Evolutionary conservation across 2,113 vertebrate species (phyloP).

Genomic region (Malurus melanocephalus): DNA sequence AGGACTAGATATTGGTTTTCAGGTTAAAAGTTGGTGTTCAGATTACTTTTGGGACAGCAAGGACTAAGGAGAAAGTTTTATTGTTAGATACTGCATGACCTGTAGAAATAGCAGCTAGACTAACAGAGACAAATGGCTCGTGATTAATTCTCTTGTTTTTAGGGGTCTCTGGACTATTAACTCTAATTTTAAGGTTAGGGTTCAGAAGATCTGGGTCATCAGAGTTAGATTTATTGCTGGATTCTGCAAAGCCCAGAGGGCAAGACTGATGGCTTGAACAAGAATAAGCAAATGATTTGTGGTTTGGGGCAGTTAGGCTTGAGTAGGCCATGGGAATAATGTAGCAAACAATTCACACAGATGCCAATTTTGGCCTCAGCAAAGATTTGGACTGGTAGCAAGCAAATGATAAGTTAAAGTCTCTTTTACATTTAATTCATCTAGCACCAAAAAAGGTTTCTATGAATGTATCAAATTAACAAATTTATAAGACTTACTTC

Average conservation of each 20-base stretch:
- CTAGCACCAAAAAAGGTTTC: not conserved
- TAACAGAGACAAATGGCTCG: constrained; percentile 32
- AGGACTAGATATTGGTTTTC: not conserved
- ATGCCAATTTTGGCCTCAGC: constrained; percentile 28
- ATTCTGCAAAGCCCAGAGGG: constrained; percentile 62
- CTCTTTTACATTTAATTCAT: not conserved
- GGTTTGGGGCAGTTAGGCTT: constrained; percentile 21
- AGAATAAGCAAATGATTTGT: constrained; percentile 60
- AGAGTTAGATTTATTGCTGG: constrained; percentile 56
- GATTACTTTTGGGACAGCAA: not conserved
- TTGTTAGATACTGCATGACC: not conserved
- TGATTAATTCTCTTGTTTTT: constrained; percentile 36
- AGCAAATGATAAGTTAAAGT: not conserved
- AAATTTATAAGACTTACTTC: not conserved
- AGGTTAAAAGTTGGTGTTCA: not conserved
- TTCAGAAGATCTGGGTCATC: constrained; percentile 53
- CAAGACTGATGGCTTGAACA: constrained; percentile 38
- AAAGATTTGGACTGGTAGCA: constrained; percentile 6
- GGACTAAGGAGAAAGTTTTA: not conserved
- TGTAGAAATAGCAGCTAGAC: not conserved
- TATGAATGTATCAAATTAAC: not conserved
- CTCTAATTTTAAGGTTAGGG: constrained; percentile 50
- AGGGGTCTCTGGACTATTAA: constrained; percentile 49
- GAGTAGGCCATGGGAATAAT: constrained; percentile 59
- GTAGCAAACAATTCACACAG: constrained; percentile 15